Base-by-base conservation (phyloP, 2,113 vertebrate species). In the Mus pahari region DNA sequence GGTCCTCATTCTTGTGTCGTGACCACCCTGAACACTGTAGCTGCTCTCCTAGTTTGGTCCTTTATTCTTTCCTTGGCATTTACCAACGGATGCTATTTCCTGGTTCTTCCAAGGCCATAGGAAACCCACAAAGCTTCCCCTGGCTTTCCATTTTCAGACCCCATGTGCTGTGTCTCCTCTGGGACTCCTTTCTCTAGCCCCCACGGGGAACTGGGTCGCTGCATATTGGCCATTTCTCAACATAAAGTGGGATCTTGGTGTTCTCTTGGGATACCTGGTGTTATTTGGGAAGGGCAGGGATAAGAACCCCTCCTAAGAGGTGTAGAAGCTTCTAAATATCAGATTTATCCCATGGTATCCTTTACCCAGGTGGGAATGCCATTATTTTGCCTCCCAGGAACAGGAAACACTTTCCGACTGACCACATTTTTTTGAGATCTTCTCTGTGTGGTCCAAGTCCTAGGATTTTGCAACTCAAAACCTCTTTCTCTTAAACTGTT, bases 381-480 rank as follows among this genome's bases (percentile, higher is more conserved):
- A 83, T 94, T 45, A 84, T 81, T 33, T 33, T 58, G n/a, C 26
- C 74, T 81, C 19, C 50, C 1, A 26, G 90, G 28, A 96, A 92
- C 19, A 94, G 81, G 50, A 84, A 24, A 91, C 36, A 78, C 39
- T 83, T 36, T 92, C 74, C n/a, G 53, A 90, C 48, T 81, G 86
- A 96, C 86, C 70, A 58, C 33, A 94, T 86, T 95, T 92, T 93
- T 74, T 91, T 89, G n/a, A 75, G 16, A 87, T 95, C 87, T 95
- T 96, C 94, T 94, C 83, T 92, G 94, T 94, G 84, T 95, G 94
- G 62, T 83, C 78, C 74, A 84, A 94, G 92, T 84, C 64, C 28
- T 77, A 87, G 93, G 64, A 48, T 90, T 96, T 96, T 95, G 96
- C 94, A 96, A 93, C 68, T 74, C 79, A 86, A 86, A 97, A 71